Base-by-base conservation (phyloP, 30 jellyfish, hydroid and myxozoan species). In the Rhopilema esculentum region DNA sequence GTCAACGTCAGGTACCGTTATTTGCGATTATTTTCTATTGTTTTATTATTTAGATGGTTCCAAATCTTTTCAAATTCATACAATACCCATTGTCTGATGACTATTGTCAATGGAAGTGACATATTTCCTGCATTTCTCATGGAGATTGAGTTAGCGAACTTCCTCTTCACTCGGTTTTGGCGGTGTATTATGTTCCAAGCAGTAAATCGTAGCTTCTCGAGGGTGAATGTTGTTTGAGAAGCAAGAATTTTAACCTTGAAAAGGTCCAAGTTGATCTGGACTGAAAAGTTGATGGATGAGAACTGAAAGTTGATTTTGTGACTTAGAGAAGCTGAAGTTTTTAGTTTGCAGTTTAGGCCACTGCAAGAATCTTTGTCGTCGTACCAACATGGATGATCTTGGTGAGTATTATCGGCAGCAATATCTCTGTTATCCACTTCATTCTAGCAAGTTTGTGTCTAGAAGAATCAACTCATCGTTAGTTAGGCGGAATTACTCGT, bases 331-430 rank as follows among this genome's bases (percentile, higher is more conserved):
- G 50, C 19, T 23, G 27, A 15, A 0, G 19, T 23, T 29, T 29
- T 33, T 19, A 19, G 1, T 66, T 21, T 33, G 40, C 77, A 33
- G 21, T 8, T 23, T 66, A 66, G 77, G 66, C 51, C 51, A 22
- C 17, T 19, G 31, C 50, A 49, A 50, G 0, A 23, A 1, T 75
- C 86, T 21, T 21, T 15, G 23, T 27, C 26, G 68, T 40, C 57
- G 31, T 23, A 18, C 68, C 9, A 31, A 64, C 21, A 79, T 79
- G 89, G 89, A 79, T 77, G 89, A 79, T 29, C 62, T 79, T 24
- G 89, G 89, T 79, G 67, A 27, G 89, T 40, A 79, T 63, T 20
- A 1, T 6, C 7, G 6, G 9, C 12, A 40, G 57, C 6, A 40
- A 40, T 40, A 2, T 40, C 57, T 40, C 57, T 40, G 12, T 40